Evolutionary conservation across 2,113 vertebrate species (phyloP).

Genomic region (Zosterops borbonicus): DNA sequence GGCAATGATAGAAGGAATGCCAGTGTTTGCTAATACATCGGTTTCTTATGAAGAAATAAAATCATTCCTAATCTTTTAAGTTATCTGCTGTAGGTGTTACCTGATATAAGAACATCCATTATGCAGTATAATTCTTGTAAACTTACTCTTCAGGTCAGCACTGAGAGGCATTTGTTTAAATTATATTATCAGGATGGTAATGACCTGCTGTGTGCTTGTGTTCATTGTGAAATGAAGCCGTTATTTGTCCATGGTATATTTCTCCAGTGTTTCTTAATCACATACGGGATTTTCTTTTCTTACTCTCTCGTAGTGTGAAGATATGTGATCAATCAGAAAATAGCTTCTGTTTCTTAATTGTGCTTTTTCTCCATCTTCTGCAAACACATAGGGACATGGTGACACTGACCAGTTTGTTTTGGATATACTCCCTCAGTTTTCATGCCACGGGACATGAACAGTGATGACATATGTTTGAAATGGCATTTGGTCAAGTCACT

Average conservation of each 20-base stretch:
- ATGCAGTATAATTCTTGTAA: not conserved
- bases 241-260: not conserved
- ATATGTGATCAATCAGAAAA: not conserved
- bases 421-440: not conserved
- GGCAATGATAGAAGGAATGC: not conserved
- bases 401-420: not conserved
- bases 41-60: not conserved
- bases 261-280: not conserved
- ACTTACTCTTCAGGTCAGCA: not conserved
- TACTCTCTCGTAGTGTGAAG: not conserved
- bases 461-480: conserved; percentile 1
- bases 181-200: not conserved
- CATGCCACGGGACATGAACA: not conserved
- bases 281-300: not conserved
- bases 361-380: not conserved
- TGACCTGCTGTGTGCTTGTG: not conserved
- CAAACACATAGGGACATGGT: not conserved
- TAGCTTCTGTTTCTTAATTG: not conserved
- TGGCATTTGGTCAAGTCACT: not conserved
- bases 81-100: not conserved
- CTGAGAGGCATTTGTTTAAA: not conserved
- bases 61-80: not conserved
- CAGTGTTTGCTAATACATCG: not conserved
- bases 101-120: not conserved
- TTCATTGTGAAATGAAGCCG: not conserved